Percentiles rank a stretch among this genome's conserved stretches.
These are phyloP conservation scores for Smutsia temminckii DNA, from an alignment of 2,797 vertebrate genomes.

Conservation along the genomic window DNA sequence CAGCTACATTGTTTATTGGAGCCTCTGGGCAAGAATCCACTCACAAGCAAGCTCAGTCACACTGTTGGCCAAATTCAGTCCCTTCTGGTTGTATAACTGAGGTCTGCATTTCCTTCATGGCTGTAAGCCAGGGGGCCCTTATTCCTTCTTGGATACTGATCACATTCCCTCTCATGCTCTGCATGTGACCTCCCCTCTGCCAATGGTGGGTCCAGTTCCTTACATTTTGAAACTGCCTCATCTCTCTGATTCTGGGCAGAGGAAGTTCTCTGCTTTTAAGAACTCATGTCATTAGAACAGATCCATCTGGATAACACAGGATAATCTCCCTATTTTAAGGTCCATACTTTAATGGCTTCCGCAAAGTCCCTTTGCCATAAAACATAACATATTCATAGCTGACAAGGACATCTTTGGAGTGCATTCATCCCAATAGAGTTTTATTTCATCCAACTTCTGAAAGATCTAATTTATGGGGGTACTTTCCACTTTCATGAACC, in stretches of 20 bases:
- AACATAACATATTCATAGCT: background rate
- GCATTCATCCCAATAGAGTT: background rate
- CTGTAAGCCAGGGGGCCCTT: background rate
- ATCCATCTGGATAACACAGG: background rate
- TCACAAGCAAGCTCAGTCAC: background rate
- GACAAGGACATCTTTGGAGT: background rate
- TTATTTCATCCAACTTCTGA: background rate
- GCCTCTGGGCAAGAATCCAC: background rate
- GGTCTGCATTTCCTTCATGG: too few species aligned
- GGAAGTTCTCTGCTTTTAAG: background rate
- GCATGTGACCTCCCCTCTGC: fast-evolving
- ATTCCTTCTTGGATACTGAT: too few species aligned
- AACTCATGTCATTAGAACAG: background rate
- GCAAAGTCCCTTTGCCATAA: too few species aligned
- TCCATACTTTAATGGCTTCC: background rate
- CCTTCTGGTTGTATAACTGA: background rate
- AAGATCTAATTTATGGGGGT: background rate
- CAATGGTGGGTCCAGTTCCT: background rate
- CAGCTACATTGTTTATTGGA: too few species aligned
- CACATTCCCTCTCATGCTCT: fast-evolving
- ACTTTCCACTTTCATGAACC: background rate
- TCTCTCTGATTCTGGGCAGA: background rate
- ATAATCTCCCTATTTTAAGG: background rate
- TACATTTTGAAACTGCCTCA: background rate
- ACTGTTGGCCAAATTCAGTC: background rate